These are phyloP conservation scores for Ennomos fuscantarius DNA, from an alignment of 2,888 invertebrate species.

Conservation along the genomic window DNA sequence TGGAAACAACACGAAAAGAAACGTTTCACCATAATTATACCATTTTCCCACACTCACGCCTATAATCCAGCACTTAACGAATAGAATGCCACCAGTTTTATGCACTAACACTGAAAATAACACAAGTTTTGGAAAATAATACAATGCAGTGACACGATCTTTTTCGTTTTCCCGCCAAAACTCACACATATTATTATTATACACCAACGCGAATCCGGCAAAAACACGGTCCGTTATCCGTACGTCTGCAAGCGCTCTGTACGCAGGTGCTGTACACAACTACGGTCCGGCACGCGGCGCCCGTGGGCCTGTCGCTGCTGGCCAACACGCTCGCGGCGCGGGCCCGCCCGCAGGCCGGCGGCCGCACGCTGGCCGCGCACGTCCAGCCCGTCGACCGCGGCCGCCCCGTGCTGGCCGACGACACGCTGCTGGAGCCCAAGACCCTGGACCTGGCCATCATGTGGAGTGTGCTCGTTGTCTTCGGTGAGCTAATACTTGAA, in stretches of 20 bases:
- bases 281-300: conserved; percentile 80
- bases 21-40: too few species aligned
- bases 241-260: too few species aligned
- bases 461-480: conserved; percentile 46
- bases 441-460: neutral
- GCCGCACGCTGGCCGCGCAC: conserved; percentile 43
- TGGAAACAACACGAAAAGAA: too few species aligned
- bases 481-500: conserved; percentile 51
- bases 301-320: conserved; percentile 79
- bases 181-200: too few species aligned
- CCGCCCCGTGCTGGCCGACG: neutral
- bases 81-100: too few species aligned
- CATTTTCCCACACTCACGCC: too few species aligned
- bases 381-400: conserved; percentile 48
- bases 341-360: conserved; percentile 37
- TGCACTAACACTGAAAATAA: too few species aligned
- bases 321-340: conserved; percentile 66
- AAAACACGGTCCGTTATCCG: conserved; percentile 3
- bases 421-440: conserved; percentile 43
- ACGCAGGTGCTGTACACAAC: conserved; percentile 80
- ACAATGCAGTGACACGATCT: too few species aligned
- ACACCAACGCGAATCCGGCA: conserved; percentile 3
- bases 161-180: too few species aligned
- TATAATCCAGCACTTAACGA: too few species aligned
- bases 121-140: too few species aligned